Base-by-base conservation (phyloP, 2,888 invertebrate genomes). In the Clitarchus hookeri region DNA sequence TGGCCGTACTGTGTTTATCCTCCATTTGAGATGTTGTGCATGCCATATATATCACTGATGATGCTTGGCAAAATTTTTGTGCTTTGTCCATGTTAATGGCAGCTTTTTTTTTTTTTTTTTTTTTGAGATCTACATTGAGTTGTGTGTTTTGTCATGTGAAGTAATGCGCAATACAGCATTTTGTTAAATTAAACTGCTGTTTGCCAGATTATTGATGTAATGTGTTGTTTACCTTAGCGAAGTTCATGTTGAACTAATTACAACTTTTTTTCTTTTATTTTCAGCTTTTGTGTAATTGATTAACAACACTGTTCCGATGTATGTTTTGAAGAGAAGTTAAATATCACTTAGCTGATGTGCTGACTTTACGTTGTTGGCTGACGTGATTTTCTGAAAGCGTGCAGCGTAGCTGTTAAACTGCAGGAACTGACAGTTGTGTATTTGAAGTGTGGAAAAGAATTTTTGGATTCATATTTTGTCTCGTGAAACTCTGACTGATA, bases 321-420 rank as follows among this genome's bases (percentile, higher is more conserved):
- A 65, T 65, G 65, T 65, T 65, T 65, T n/a, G 65, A 65, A 65
- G 65, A 65, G 65, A 65, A 65, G 65, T 65, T 65, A 65, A 36
- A 36, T n/a, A 65, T 19, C 65, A 8, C 16, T 65, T 65, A 12
- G 19, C 65, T n/a, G n/a, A 65, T n/a, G 65, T 65, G 65, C 65
- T 65, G 65, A n/a, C 48, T 65, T 6, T 65, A 19, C 65, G n/a
- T 65, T 65, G n/a, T 65, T 65, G 65, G 65, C n/a, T n/a, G 23
- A n/a, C 6, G 65, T 65, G 65, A 48, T 48, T 36, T 36, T 36
- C 12, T 48, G 48, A 48, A 48, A 48, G 48, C n/a, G 6, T 65
- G 65, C 65, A 19, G 65, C 65, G 1, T n/a, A 1, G 65, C 53
- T n/a, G n/a, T n/a, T n/a, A 12, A n/a, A 23, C 65, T n/a, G 65